Evolutionary conservation across 2,888 invertebrate genomes (phyloP), one percentile per base, ranked within the genome.

Genomic region (Galerucella pusilla): DNA sequence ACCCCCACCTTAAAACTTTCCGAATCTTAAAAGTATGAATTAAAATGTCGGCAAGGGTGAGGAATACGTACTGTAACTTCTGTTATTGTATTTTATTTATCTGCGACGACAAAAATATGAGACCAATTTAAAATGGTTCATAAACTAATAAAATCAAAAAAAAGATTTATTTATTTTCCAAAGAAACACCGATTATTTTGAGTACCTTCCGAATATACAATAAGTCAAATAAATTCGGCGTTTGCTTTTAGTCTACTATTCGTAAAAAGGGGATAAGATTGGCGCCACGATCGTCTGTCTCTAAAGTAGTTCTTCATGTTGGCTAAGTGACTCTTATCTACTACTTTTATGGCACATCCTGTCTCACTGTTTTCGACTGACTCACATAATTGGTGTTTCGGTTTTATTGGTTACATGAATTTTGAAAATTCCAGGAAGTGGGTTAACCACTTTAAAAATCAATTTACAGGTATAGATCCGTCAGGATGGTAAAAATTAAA

Each of bases 261-360:
- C 65, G 54, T 20, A 65, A 71, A 63, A 73, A 74, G 76, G 77
- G 67, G 64, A 67, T 74, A 73, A 71, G 60, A 75, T 73, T 79
- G 84, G 85, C 84, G 84, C 85, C 85, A 83, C 76, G 76, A 80
- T 79, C 80, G 84, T 84, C 84, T 84, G 82, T 78, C 78, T 79
- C 77, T 9, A 81, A 84, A 85, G 84, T 83, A 84, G 83, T 83
- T 83, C 82, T 83, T 81, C 81, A 80, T 84, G 84, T 85, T 81
- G 80, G 78, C 79, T 80, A 83, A 85, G 84, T 85, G 84, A 81
- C 82, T 85, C 72, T 83, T 84, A 84, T 85, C 83, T 80, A 79
- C 77, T 78, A 79, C 54, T 81, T 81, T 82, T 78, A 77, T 80
- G 79, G 80, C 76, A 78, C 81, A 83, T 84, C 84, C 84, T 83